Evolutionary conservation across 2,888 invertebrate genomes (phyloP), one percentile per base, ranked within the genome.

Genomic region (Orgyia antiqua): DNA sequence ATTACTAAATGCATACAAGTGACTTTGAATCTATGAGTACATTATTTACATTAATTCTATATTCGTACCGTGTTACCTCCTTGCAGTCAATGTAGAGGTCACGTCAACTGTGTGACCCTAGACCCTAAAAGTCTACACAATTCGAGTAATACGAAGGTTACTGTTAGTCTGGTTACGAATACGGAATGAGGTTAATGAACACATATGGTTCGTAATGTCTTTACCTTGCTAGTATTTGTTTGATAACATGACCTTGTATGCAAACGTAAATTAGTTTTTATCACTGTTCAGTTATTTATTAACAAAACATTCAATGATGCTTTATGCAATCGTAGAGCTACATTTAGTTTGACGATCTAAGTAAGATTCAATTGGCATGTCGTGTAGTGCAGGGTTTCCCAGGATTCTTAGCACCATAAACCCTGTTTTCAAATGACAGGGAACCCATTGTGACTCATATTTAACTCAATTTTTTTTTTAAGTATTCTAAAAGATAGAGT

Each of bases 1-100:
- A n/a, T n/a, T n/a, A n/a, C n/a, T n/a, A n/a, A n/a, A n/a, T n/a
- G n/a, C n/a, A n/a, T n/a, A n/a, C n/a, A 27, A 37, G 42, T 53
- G 61, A 42, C 61, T 65, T 60, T 68, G 64, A 53, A 58, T 41
- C 41, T 36, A 31, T 29, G n/a, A n/a, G n/a, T n/a, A 20, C 15
- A 9, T 31, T 37, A 43, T 47, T 48, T 44, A 31, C 34, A 36
- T 54, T 42, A 46, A 31, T 42, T 48, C 50, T 51, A 48, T 50
- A 69, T 67, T 64, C 65, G 36, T 27, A 29, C 32, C 66, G 62
- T 64, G 63, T 32, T 10, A 10, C 31, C 21, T 40, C 39, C 33
- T 33, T 24, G 10, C 24, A 13, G 24, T 24, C 32, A 36, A 32
- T 38, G 38, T 36, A 32, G 38, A 36, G 42, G 42, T 27, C 29